phyloP scores from a whole-genome alignment of 2,888 invertebrate species.

The Molanna angustata region DNA sequence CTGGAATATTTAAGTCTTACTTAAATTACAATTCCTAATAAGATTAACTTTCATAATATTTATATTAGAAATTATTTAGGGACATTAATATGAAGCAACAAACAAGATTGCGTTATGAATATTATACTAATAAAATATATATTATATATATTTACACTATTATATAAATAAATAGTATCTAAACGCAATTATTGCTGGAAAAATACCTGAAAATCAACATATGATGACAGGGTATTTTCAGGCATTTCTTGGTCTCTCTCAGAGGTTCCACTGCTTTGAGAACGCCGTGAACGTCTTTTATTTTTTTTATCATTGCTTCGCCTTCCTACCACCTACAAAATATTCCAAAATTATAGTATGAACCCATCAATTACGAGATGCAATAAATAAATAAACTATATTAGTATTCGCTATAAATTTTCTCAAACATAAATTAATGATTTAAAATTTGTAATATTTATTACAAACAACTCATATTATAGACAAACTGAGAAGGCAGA shows the following conservation, averaged over 20 bases:
- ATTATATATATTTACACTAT: too few species aligned
- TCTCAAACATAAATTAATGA: too few species aligned
- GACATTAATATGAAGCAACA: too few species aligned
- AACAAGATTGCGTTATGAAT: not conserved
- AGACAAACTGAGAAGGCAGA: not conserved
- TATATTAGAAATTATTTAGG: too few species aligned
- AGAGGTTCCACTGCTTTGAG: slow-evolving; percentile 10
- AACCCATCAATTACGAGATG: too few species aligned
- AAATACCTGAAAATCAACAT: slow-evolving; percentile 29
- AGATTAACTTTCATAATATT: too few species aligned
- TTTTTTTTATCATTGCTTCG: slow-evolving; percentile 23
- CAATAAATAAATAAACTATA: not conserved
- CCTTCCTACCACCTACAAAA: slow-evolving; percentile 15
- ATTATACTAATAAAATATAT: too few species aligned
- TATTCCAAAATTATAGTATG: not conserved
- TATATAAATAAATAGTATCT: too few species aligned
- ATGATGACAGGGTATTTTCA: slow-evolving; percentile 23
- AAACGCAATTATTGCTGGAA: too few species aligned
- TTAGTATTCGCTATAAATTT: not conserved
- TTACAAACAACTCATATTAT: not conserved
- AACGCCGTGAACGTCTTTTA: slow-evolving; percentile 24
- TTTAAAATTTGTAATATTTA: too few species aligned
- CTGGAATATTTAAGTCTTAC: slow-evolving; percentile 45
- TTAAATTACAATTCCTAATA: too few species aligned
- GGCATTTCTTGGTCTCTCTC: slow-evolving; percentile 6